Evolutionary conservation across 1,140 invertebrate genomes (phyloP).

Genomic region (Tetraneura akinire): DNA sequence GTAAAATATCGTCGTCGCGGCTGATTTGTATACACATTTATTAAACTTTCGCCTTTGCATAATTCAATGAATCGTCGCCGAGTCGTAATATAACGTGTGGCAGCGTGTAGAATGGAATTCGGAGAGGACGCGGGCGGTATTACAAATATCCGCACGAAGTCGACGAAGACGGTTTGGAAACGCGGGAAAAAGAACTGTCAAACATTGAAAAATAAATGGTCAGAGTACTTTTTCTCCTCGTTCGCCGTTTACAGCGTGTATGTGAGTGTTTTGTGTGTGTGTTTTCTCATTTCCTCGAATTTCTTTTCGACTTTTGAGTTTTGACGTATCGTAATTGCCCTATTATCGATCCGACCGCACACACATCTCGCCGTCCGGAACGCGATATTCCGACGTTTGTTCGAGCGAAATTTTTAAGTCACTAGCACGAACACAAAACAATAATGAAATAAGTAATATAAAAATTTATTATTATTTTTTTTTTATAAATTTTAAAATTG

Average conservation of each 20-base stretch:
- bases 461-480: too few relatives aligned
- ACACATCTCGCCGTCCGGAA: too few relatives aligned
- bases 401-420: too few relatives aligned
- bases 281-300: conserved; percentile 29
- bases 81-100: not conserved
- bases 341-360: not conserved
- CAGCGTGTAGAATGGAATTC: not conserved
- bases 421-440: too few relatives aligned
- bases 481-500: too few relatives aligned
- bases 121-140: not conserved
- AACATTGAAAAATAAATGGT: conserved; percentile 29
- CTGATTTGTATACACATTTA: not conserved
- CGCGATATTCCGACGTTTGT: not conserved
- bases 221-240: not conserved
- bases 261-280: not conserved
- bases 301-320: conserved; percentile 17
- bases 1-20: not conserved
- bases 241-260: too few relatives aligned
- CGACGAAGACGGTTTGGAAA: not conserved
- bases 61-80: not conserved
- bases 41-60: not conserved
- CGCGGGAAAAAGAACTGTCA: conserved; percentile 16
- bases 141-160: not conserved
- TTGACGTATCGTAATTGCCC: conserved; percentile 37
- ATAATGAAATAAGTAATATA: too few relatives aligned